Evolutionary conservation across 2,113 vertebrate species (phyloP).

Genomic region (Baryphthengus martii): DNA sequence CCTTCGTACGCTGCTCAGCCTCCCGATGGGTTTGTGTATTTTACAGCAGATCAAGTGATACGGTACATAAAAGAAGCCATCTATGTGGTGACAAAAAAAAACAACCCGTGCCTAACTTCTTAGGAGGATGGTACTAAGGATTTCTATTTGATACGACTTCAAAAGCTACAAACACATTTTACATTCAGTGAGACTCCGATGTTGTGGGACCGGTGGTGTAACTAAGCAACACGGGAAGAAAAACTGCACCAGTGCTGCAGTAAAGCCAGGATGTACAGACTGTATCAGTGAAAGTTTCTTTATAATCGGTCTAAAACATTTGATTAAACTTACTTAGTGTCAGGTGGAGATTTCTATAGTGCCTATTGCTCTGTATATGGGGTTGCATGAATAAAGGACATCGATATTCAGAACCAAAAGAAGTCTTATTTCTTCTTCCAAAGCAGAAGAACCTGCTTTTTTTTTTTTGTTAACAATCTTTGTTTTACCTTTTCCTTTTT

Average conservation of each 20-base stretch:
- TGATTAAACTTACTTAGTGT: conserved; percentile 15
- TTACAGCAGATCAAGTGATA: not conserved
- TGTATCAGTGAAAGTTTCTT: not conserved
- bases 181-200: conserved; percentile 50
- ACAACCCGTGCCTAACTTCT: not conserved
- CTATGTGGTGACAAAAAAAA: not conserved
- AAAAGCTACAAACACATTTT: conserved; percentile 54
- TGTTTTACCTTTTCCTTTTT: not conserved
- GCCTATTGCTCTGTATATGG: not conserved
- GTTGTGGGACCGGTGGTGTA: conserved; percentile 59
- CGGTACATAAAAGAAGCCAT: not conserved
- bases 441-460: not conserved
- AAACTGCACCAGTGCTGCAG: not conserved
- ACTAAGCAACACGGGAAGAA: conserved; percentile 65
- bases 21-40: not conserved
- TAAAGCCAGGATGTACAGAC: not conserved
- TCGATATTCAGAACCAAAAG: not conserved
- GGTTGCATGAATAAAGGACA: not conserved
- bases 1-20: not conserved
- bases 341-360: not conserved
- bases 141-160: conserved; percentile 65
- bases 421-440: not conserved
- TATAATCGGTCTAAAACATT: not conserved
- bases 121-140: conserved; percentile 48
- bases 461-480: not conserved